Evolutionary conservation across 2,888 invertebrate genomes (phyloP).

Genomic region (Phlogophora meticulosa): DNA sequence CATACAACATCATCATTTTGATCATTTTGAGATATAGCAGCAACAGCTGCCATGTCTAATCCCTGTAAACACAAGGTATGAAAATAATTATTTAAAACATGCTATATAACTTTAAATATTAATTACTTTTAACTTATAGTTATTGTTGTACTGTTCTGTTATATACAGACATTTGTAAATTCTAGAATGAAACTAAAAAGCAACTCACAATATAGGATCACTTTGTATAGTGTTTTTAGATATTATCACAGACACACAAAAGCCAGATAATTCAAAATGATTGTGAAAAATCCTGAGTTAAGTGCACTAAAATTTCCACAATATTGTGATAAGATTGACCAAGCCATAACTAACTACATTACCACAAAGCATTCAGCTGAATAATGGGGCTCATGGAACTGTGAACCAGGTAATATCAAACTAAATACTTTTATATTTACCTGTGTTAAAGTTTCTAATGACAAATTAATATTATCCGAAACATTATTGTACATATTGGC

Average conservation of each 20-base stretch:
- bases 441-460: conserved; percentile 88
- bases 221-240: not conserved
- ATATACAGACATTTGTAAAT: not conserved
- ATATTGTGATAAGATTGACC: no score
- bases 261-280: not conserved
- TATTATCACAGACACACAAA: not conserved
- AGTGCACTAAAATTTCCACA: no score
- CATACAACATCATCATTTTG: conserved; percentile 91
- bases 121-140: no score
- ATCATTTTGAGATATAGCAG: conserved; percentile 56
- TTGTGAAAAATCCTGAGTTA: no score
- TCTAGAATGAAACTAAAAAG: not conserved
- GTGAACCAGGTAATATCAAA: not conserved
- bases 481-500: conserved; percentile 58
- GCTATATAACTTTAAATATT: no score
- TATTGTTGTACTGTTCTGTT: no score
- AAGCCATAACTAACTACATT: no score
- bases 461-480: conserved; percentile 86
- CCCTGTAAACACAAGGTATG: conserved; percentile 74
- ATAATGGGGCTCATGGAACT: not conserved
- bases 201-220: not conserved
- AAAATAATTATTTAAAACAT: not conserved
- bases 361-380: not conserved
- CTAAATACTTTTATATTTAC: conserved; percentile 67
- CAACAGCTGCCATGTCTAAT: conserved; percentile 81